Evolutionary conservation across 2,888 invertebrate genomes (phyloP).

Genomic region (Nyleta sp.): DNA sequence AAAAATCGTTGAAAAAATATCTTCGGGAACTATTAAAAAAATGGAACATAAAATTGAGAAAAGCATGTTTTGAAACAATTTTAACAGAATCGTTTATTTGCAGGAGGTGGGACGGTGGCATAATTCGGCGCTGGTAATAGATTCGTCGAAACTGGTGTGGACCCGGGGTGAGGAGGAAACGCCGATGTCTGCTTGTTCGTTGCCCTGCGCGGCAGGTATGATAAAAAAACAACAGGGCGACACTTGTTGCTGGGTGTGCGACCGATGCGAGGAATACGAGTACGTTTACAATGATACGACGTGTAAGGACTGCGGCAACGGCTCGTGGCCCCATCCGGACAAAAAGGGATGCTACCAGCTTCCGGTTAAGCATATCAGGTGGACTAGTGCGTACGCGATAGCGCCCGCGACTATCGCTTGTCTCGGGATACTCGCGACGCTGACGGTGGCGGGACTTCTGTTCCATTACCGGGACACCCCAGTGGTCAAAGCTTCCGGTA

Average conservation of each 20-base stretch:
- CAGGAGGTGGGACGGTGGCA: constrained; percentile 87
- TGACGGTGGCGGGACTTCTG: constrained; percentile 85
- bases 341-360: constrained; percentile 86
- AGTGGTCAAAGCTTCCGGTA: constrained; percentile 85
- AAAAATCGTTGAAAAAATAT: no score
- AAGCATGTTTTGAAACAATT: background rate
- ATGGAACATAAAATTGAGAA: no score
- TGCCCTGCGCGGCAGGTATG: constrained; percentile 87
- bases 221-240: constrained; percentile 88
- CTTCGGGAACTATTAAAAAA: no score
- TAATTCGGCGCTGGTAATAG: constrained; percentile 83
- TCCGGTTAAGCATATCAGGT: constrained; percentile 86
- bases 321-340: constrained; percentile 86
- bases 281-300: constrained; percentile 87
- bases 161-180: constrained; percentile 83
- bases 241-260: constrained; percentile 91
- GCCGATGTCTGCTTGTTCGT: constrained; percentile 88
- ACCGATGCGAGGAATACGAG: constrained; percentile 88
- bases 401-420: constrained; percentile 86
- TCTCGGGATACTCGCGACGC: constrained; percentile 85
- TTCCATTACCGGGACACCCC: constrained; percentile 87
- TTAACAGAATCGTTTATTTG: constrained; percentile 30
- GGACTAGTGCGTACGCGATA: constrained; percentile 87
- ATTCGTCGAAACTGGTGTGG: constrained; percentile 84
- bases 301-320: constrained; percentile 86